These are phyloP conservation scores for Chydorus sphaericus DNA, from an alignment of 2,888 invertebrate genomes.

Conservation along the genomic window DNA sequence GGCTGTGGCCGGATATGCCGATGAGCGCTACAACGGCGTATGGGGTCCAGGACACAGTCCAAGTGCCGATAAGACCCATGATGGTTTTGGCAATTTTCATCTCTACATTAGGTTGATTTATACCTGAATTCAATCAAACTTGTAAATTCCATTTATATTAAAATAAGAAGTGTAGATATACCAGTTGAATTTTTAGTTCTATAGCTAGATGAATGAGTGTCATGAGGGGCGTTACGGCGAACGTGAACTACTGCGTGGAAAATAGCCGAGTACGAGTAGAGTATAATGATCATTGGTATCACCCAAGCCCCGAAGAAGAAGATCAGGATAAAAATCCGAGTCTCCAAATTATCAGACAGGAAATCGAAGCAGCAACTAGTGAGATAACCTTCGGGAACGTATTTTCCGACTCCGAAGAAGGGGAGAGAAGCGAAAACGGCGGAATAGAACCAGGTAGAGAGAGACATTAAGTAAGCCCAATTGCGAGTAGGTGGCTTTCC, in stretches of 20 bases:
- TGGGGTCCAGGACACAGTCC: constrained; percentile 8
- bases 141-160: no score
- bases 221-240: background rate
- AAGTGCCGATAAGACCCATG: background rate
- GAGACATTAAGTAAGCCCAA: constrained; percentile 41
- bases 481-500: constrained; percentile 40
- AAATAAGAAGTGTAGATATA: no score
- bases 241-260: constrained; percentile 40
- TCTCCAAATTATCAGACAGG: constrained; percentile 29
- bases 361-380: constrained; percentile 79
- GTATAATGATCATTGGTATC: constrained; percentile 51
- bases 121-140: background rate
- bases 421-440: constrained; percentile 52
- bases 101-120: background rate
- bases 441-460: constrained; percentile 59
- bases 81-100: background rate
- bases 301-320: constrained; percentile 64
- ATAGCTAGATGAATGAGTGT: no score
- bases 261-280: constrained; percentile 57
- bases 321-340: constrained; percentile 52
- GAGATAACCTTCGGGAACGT: constrained; percentile 68
- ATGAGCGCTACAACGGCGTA: constrained; percentile 8
- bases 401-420: constrained; percentile 53
- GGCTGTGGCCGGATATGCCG: background rate
- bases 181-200: no score